Base-by-base conservation (phyloP, 2,113 vertebrate species). In the Rhynchopsitta pachyrhyncha region DNA sequence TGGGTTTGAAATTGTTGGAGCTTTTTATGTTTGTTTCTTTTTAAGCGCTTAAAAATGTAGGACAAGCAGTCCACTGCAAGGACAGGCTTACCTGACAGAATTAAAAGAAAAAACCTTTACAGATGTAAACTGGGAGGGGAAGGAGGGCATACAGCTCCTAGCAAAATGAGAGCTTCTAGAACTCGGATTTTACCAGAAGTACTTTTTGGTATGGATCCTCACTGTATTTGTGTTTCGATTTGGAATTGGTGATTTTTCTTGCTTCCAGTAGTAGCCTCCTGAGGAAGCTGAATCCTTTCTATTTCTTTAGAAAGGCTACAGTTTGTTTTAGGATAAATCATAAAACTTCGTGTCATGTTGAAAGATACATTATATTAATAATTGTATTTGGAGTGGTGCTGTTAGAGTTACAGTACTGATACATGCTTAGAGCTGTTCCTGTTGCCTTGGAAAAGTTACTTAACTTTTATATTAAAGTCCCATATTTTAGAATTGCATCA, bases 401-500 rank as follows among this genome's bases (percentile, higher is more conserved):
- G 41, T 77, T 59, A 1, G 0, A 68, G 13, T 74, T 80, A 24
- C 11, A 37, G 16, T 57, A 76, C 47, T 59, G 62, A 90, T 85
- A 9, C 37, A 23, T 17, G 75, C 46, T 42, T 92, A 39, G 7
- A 82, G 80, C 81, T 86, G 28, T 41, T 91, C 92, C 57, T 79
- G 19, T 91, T 92, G 85, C 92, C 55, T 66, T 93, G 37, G 67
- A 94, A 80, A 82, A 93, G 37, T 81, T 94, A 53, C 50, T 86
- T 42, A 27, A 47, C 13, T 69, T 93, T 22, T 94, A 95, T 92
- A 94, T 89, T 62, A 17, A 69, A 84, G 84, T 94, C 88, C 55
- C n/a, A 68, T 82, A 83, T 92, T 95, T 96, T 97, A 50, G 96
- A 97, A 85, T 85, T 57, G 84, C 57, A 60, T 93, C 35, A 77